Evolutionary conservation across 2,888 invertebrate species (phyloP).

Genomic region (Cantharis nigra): DNA sequence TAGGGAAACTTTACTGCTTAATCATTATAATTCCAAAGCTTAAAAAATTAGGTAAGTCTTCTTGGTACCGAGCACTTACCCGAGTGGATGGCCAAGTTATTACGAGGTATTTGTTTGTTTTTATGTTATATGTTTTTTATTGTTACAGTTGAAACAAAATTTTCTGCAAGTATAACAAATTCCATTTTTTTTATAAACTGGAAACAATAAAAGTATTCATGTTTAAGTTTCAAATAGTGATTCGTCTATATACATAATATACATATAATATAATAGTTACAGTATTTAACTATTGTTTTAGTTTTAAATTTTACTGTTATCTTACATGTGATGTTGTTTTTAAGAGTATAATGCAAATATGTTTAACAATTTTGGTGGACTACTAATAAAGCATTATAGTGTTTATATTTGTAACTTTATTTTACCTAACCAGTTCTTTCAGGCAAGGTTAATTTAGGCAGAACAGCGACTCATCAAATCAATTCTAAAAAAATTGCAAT

Average conservation of each 20-base stretch:
- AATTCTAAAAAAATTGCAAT: too few species aligned
- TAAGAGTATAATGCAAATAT: slow-evolving; percentile 4
- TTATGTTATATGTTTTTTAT: background rate
- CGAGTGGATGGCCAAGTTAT: too few species aligned
- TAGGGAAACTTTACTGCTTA: slow-evolving; percentile 59
- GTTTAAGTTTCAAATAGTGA: background rate
- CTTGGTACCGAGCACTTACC: background rate
- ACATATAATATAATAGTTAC: background rate
- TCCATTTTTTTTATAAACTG: background rate
- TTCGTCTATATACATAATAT: background rate
- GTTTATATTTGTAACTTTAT: background rate
- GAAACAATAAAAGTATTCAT: background rate
- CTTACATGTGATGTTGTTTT: slow-evolving; percentile 18
- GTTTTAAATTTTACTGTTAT: slow-evolving; percentile 1
- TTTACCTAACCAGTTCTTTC: background rate
- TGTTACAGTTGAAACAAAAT: background rate
- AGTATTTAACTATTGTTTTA: slow-evolving; percentile 3
- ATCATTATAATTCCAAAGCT: slow-evolving; percentile 29
- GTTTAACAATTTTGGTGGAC: slow-evolving; percentile 1
- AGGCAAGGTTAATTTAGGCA: too few species aligned
- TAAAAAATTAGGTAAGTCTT: background rate
- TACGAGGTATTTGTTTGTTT: too few species aligned
- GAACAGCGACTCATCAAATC: too few species aligned
- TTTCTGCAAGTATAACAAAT: background rate
- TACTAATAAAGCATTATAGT: slow-evolving; percentile 9